Conservation (phyloP, 1,140 invertebrate genomes). For the Macrotrachela quadricornifera region DNA sequence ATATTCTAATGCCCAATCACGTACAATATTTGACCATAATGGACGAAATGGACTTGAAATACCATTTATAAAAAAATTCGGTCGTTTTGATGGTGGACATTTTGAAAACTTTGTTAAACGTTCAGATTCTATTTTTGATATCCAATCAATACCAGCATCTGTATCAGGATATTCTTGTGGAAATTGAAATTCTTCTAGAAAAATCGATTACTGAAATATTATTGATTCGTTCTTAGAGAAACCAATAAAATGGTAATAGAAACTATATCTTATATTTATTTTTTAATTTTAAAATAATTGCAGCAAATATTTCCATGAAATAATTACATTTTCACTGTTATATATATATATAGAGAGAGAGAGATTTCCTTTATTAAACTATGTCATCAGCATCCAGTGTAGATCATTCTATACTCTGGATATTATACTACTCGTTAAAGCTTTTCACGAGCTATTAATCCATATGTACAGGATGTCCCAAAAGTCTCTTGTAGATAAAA, state of each 20-base stretch:
- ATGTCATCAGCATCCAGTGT: too few species aligned
- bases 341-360: background rate
- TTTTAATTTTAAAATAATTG: background rate
- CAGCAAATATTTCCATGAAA: background rate
- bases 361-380: too few species aligned
- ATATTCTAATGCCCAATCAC: too few species aligned
- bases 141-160: background rate
- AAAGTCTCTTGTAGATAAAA: too few species aligned
- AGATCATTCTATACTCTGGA: too few species aligned
- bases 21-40: too few species aligned
- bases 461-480: too few species aligned
- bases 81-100: constrained; percentile 1
- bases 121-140: background rate
- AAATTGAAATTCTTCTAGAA: constrained; percentile 2
- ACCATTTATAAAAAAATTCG: constrained; percentile 1
- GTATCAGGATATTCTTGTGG: constrained; percentile 4
- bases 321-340: background rate
- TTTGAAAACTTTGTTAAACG: background rate
- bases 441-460: too few species aligned
- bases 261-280: background rate
- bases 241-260: background rate
- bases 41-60: background rate
- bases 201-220: background rate
- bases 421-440: too few species aligned
- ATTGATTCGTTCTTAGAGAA: background rate